Evolutionary conservation across 1,140 invertebrate species (phyloP), one percentile per base, ranked within the genome.

Genomic region (Scaptomyza montana): DNA sequence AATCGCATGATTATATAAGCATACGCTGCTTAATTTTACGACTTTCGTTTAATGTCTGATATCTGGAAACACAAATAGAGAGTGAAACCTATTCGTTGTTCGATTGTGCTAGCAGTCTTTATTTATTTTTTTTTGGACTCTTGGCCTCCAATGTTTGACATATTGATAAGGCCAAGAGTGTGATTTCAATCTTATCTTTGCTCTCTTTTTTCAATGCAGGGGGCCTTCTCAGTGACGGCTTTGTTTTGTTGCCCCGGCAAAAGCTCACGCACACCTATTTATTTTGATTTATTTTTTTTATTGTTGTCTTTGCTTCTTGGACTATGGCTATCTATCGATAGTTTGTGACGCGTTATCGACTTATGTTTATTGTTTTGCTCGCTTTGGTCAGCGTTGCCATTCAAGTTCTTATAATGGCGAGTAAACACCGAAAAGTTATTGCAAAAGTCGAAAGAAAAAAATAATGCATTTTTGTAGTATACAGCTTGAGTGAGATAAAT

Each of bases 1-100:
- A 54, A 5, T 36, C 64, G 56, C 70, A 73, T 73, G 57, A 62
- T 73, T 73, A 68, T 62, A 55, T 73, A 72, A 72, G 45, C 33
- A 49, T 43, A 30, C 28, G 30, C 30, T 7, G 7, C 8, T 16
- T 55, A 56, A 56, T 53, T 33, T 43, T 25, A 25, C 21, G 21
- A 7, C 30, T 5, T 33, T 0, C 50, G 55, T 47, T 55, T 62
- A 54, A 50, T 13, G 21, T 61, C 12, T n/a, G 8, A 30, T 59
- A 60, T 67, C 55, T 60, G 30, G 6, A 55, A 2, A 30, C n/a
- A 25, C 25, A 7, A n/a, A 16, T 3, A 6, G 39, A 59, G 36
- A 51, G 36, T 43, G 53, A 56, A 39, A 36, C 39, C 8, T 46
- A 39, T 72, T 33, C 46, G 3, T 30, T 43, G 13, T 36, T 67